Conservation (phyloP, 2,797 vertebrate species). For the Triplophysa bombifrons region DNA sequence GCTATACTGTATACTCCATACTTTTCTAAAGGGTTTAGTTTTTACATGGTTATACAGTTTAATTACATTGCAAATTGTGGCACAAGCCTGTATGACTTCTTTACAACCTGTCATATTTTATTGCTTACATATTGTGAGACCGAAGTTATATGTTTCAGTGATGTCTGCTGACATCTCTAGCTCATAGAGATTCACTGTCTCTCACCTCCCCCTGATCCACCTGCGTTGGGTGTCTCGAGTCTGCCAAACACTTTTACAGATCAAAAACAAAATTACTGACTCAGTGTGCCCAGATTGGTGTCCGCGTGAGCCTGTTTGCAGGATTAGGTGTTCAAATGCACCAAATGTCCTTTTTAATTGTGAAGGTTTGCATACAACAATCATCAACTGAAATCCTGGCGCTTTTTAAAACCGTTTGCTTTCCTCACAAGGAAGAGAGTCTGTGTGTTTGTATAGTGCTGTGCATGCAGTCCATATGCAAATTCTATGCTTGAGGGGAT, state of each 20-base stretch:
- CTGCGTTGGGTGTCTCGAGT: slow-evolving; percentile 16
- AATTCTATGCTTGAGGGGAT: slow-evolving; percentile 12
- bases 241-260: background rate
- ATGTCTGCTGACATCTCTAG: slow-evolving; percentile 18
- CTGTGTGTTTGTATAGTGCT: slow-evolving; percentile 26
- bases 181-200: slow-evolving; percentile 22
- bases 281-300: background rate
- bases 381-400: slow-evolving; percentile 5
- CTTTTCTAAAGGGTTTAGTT: too few relatives aligned
- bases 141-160: background rate
- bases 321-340: slow-evolving; percentile 2
- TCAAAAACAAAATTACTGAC: slow-evolving; percentile 19
- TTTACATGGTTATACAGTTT: background rate
- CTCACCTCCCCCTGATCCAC: background rate
- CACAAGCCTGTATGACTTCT: background rate
- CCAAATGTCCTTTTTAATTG: slow-evolving; percentile 3
- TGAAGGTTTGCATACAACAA: slow-evolving; percentile 25
- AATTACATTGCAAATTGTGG: background rate
- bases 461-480: slow-evolving; percentile 4
- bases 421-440: background rate
- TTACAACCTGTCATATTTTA: background rate
- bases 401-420: background rate
- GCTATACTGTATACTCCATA: background rate
- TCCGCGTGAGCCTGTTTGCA: slow-evolving; percentile 8
- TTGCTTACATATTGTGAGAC: background rate